A percentile compares a stretch with the other conserved stretches of the same genome.
Evolutionary conservation across 2,113 vertebrate species (phyloP).

Genomic region (Symphodus melops): DNA sequence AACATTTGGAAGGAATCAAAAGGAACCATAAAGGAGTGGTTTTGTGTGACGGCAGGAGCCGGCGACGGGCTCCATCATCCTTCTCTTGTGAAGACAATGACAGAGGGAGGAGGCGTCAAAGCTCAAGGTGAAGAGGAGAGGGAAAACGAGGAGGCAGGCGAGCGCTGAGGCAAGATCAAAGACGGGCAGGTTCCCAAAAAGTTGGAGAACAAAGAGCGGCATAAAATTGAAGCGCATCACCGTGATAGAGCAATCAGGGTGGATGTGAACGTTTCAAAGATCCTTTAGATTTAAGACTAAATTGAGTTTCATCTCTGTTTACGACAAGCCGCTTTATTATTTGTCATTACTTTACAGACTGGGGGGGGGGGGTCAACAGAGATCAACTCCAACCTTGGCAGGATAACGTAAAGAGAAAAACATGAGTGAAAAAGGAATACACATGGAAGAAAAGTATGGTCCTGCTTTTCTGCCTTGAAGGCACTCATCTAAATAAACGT

Average conservation of each 20-base stretch:
- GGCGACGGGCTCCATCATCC: constrained; percentile 38
- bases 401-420: constrained; percentile 5
- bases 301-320: constrained; percentile 56
- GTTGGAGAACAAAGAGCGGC: constrained; percentile 59
- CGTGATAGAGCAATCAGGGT: constrained; percentile 43
- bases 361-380: constrained; percentile 14
- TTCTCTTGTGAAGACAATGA: constrained; percentile 43
- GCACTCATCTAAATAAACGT: too few species aligned
- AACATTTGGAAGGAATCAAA: constrained; percentile 59
- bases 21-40: constrained; percentile 41
- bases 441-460: background rate
- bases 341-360: constrained; percentile 26
- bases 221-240: constrained; percentile 59
- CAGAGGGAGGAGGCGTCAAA: constrained; percentile 29
- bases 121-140: constrained; percentile 64
- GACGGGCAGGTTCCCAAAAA: constrained; percentile 63
- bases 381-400: background rate
- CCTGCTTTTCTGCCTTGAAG: constrained; percentile 1
- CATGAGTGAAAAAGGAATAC: background rate
- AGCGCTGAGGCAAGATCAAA: constrained; percentile 60
- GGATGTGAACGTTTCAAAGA: constrained; percentile 38
- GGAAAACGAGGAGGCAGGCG: constrained; percentile 39
- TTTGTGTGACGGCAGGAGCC: constrained; percentile 39
- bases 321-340: constrained; percentile 26
- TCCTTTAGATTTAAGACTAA: constrained; percentile 60